Evolutionary conservation across 2,888 invertebrate genomes (phyloP).

Genomic region (Ceriagrion tenellum): DNA sequence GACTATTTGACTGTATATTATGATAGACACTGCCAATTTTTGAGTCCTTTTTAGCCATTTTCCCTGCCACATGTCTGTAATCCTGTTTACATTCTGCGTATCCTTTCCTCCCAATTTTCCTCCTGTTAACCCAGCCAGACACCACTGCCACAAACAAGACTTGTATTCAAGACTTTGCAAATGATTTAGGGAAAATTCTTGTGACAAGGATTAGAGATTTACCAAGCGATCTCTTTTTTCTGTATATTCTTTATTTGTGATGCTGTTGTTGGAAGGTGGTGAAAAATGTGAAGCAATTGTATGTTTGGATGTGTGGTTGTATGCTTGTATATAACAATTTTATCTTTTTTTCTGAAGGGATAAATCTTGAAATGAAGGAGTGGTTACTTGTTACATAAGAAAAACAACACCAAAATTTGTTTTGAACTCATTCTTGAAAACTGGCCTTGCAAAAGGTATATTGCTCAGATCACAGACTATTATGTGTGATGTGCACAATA

Average conservation of each 20-base stretch:
- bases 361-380: constrained; percentile 15
- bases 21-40: constrained; percentile 66
- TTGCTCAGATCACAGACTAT: constrained; percentile 51
- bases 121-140: constrained; percentile 54
- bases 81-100: constrained; percentile 60
- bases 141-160: constrained; percentile 66
- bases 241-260: constrained; percentile 62
- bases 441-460: constrained; percentile 47
- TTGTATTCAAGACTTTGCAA: constrained; percentile 63
- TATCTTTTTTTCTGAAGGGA: constrained; percentile 53
- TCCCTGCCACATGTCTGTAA: constrained; percentile 54
- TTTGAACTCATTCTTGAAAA: constrained; percentile 48
- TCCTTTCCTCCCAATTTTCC: constrained; percentile 31
- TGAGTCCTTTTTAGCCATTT: constrained; percentile 63
- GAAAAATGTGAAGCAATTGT: constrained; percentile 35
- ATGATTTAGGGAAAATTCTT: constrained; percentile 64
- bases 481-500: constrained; percentile 61
- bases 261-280: background rate
- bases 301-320: constrained; percentile 52
- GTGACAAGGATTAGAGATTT: constrained; percentile 51
- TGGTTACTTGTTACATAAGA: constrained; percentile 53
- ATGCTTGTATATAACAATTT: constrained; percentile 65
- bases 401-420: constrained; percentile 56
- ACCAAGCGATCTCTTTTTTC: constrained; percentile 63
- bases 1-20: constrained; percentile 58